Evolutionary conservation across 2,888 invertebrate genomes (phyloP), one percentile per base, ranked within the genome.

Genomic region (Heliconius charithonia): DNA sequence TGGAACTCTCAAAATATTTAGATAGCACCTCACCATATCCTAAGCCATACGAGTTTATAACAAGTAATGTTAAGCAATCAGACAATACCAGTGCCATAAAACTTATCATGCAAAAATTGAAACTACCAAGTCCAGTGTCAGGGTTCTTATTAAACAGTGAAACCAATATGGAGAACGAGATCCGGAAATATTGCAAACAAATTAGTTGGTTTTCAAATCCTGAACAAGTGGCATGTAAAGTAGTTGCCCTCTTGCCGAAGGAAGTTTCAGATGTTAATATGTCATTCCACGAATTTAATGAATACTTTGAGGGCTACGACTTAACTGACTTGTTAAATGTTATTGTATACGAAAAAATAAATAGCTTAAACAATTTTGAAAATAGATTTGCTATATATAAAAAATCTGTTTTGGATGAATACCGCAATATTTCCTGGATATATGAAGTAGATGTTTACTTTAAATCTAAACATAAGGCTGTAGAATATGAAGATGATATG

Each of bases 11-110:
- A 79, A 86, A 90, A 63, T 96, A 95, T 89, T 88, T 96, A 76
- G 91, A 95, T 82, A 84, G 87, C 73, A 85, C 91, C 25, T 91
- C 94, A 2, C 93, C 95, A 67, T 95, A 95, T 84, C 97, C 97
- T 0, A 96, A 96, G 82, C 95, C 95, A 56, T 96, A 96, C 84
- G 97, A 97, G 87, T 96, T 97, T 88, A 97, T 97, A 83, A 95
- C 97, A 0, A 89, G 91, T 29, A 95, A 95, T 85, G 97, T 96
- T 91, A 96, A 95, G 83, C 92, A 89, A 82, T 84, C 90, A 56
- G 90, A 94, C 75, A 95, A 96, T 82, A 92, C 95, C 32, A 87
- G 87, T 1, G 89, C 92, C 56, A 89, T 97, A 12, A 94, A 94
- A 82, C 86, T 89, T 56, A 90, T 96, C 77, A 91, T 97, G 87